phyloP scores from a whole-genome alignment of 2,113 vertebrate genomes.

The Mus pahari region DNA sequence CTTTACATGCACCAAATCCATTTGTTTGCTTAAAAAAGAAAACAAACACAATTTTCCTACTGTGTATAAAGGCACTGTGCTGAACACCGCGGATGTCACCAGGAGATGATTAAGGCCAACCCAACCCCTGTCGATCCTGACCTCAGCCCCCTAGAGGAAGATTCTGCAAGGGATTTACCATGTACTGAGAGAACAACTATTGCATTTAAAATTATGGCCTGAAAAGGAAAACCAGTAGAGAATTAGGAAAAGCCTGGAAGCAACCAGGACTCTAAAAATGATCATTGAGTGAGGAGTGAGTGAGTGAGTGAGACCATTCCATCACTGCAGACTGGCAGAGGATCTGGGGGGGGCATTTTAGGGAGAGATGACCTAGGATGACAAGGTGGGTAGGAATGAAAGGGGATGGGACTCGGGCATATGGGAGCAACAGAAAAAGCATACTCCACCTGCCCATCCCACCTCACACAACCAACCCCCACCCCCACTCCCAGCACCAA shows the following conservation, averaged over 20 bases:
- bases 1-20: constrained; percentile 5
- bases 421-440: neutral
- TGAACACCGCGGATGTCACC: neutral
- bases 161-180: neutral
- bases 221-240: constrained; percentile 6
- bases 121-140: neutral
- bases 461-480: no score
- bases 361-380: neutral
- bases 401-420: neutral
- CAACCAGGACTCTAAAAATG: neutral
- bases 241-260: neutral
- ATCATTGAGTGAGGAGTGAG: neutral
- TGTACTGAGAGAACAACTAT: neutral
- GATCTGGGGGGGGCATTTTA: neutral
- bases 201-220: neutral
- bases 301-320: neutral
- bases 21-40: neutral
- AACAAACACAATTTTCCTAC: neutral
- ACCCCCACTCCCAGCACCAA: no score
- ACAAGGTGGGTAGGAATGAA: neutral
- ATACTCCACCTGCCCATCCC: no score
- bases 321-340: neutral
- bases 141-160: neutral
- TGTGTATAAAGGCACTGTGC: neutral
- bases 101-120: neutral